Evolutionary conservation across 2,888 invertebrate genomes (phyloP).

Genomic region (Drosophila merina): DNA sequence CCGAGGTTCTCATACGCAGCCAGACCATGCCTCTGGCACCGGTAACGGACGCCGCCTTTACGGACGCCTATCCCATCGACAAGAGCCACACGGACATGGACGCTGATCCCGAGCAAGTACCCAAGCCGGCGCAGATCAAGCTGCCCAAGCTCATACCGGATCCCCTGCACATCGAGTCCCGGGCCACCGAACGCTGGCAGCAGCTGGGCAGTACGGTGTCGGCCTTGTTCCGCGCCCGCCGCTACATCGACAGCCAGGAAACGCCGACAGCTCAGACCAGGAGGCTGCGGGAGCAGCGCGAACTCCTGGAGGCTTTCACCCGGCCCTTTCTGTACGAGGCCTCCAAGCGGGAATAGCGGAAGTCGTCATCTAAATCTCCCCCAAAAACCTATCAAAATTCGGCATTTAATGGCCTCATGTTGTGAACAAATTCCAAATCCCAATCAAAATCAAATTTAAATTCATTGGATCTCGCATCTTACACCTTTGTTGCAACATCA

Average conservation of each 20-base stretch:
- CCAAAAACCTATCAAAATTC: neutral
- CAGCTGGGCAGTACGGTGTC: conserved; percentile 62
- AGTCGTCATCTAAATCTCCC: neutral
- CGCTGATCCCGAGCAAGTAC: neutral
- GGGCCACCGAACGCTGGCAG: conserved; percentile 62
- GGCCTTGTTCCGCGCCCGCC: conserved; percentile 61
- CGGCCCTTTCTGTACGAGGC: conserved; percentile 59
- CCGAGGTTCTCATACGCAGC: conserved; percentile 59
- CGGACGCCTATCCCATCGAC: neutral
- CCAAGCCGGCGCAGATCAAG: neutral
- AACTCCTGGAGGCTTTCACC: conserved; percentile 63
- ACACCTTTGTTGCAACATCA: conserved; percentile 4
- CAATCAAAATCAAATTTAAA: conserved; percentile 32
- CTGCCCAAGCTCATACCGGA: conserved; percentile 17
- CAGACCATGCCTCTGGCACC: conserved; percentile 34
- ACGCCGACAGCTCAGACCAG: conserved; percentile 49
- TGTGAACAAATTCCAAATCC: neutral
- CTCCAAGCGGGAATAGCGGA: conserved; percentile 9
- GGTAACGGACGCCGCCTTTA: neutral
- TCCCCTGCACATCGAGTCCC: conserved; percentile 9
- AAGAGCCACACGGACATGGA: neutral
- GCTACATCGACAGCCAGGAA: conserved; percentile 35
- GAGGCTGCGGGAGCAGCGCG: conserved; percentile 63
- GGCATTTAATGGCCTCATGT: neutral
- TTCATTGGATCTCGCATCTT: conserved; percentile 24